Conservation (phyloP, 2,797 vertebrate genomes). For the Crocodylus rhombifer region DNA sequence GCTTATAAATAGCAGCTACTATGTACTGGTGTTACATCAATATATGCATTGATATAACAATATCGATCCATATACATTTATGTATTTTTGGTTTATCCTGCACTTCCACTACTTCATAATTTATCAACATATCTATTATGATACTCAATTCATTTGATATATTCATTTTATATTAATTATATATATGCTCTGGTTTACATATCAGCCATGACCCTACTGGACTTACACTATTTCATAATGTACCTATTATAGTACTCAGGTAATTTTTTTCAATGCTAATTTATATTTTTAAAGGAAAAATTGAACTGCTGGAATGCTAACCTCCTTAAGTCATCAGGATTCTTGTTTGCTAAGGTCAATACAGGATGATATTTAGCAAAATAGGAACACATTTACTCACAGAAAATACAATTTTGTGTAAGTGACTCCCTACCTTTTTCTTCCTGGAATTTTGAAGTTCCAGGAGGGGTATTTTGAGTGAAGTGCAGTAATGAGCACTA, state of each 20-base stretch:
- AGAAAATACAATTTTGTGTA: neutral
- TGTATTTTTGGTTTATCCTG: no score
- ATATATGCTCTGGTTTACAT: neutral
- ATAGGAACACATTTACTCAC: neutral
- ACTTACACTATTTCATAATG: neutral
- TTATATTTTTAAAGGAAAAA: neutral
- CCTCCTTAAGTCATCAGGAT: neutral
- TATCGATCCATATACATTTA: no score
- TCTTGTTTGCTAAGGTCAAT: neutral
- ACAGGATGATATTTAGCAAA: neutral
- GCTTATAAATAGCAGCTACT: neutral
- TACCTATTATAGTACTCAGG: neutral
- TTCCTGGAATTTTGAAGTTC: neutral
- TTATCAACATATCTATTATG: no score
- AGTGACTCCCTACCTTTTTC: neutral
- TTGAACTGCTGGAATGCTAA: neutral
- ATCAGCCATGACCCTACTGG: neutral
- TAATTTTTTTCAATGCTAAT: neutral
- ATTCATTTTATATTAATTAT: neutral
- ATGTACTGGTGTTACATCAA: neutral
- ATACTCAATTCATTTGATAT: no score
- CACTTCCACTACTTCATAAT: no score
- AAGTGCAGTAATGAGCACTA: neutral
- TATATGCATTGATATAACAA: no score
- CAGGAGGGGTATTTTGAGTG: neutral